These are phyloP conservation scores for Palythoa grandis DNA, from an alignment of 92 coral and sea anemone genomes.

Conservation along the genomic window DNA sequence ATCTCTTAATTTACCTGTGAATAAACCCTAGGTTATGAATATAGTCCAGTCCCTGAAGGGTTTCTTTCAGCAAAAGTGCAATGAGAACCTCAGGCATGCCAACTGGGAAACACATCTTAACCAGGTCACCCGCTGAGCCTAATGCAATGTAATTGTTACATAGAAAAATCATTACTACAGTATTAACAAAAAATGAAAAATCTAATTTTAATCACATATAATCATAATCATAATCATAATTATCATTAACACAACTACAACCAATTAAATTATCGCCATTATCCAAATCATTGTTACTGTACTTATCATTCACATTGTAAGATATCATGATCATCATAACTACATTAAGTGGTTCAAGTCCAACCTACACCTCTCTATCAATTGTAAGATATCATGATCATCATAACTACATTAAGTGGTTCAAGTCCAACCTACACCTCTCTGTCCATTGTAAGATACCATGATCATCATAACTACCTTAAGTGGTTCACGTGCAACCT, in stretches of 20 bases:
- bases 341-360: background rate
- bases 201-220: background rate
- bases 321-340: background rate
- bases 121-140: slow-evolving; percentile 89
- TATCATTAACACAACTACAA: background rate
- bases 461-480: background rate
- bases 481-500: background rate
- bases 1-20: slow-evolving; percentile 94
- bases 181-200: too few species aligned
- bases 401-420: too few species aligned
- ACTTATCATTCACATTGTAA: background rate
- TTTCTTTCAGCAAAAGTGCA: slow-evolving; percentile 82
- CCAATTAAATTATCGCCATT: background rate
- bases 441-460: background rate
- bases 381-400: too few species aligned
- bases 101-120: slow-evolving; percentile 71
- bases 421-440: too few species aligned
- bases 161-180: background rate
- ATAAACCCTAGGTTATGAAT: slow-evolving; percentile 90
- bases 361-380: background rate
- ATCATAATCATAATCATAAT: too few species aligned
- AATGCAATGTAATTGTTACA: background rate
- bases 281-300: background rate
- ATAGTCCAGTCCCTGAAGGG: slow-evolving; percentile 88
- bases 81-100: slow-evolving; percentile 91